Evolutionary conservation across 2,888 invertebrate species (phyloP), one percentile per base, ranked within the genome.

Genomic region (Drosophila macrospina): DNA sequence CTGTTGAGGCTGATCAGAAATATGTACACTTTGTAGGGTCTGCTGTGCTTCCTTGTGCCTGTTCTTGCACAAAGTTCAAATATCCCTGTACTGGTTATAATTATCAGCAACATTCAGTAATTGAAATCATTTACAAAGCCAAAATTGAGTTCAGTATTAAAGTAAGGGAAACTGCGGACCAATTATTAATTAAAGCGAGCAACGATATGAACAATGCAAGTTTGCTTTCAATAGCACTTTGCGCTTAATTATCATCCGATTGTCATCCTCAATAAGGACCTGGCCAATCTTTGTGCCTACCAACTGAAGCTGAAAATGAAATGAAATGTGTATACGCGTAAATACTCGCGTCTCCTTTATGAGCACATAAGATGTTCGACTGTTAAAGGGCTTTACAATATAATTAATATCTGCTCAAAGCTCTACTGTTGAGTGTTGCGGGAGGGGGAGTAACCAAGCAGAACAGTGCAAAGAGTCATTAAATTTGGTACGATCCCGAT

Each of bases 251-350:
- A 74, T 52, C 39, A 59, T 69, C 26, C 7, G 44, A 48, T 32
- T 41, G 55, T 59, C 57, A 48, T 52, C 42, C 52, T 56, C 75
- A 71, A 70, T 57, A 61, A 50, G 48, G 42, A n/a, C 42, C 13
- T 32, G 15, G 47, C 42, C 24, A 34, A 41, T 60, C 41, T 28
- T 56, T 65, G n/a, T 65, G 34, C 42, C 34, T 16, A 41, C 37
- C 83, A 83, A 62, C 42, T 62, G 69, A 61, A 60, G 70, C 85
- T 44, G 84, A 86, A 79, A 86, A 82, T 82, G 37, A 76, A 74
- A 55, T 81, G 70, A 59, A 70, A 59, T 56, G 20, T 44, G 16
- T 5, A 34, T 24, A 26, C n/a, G 41, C 11, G 34, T 24, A 15
- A 13, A 32, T 10, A 24, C 11, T n/a, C 41, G 13, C n/a, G 5